These are phyloP conservation scores for Danaus chrysippus DNA, from an alignment of 2,888 invertebrate species.

Conservation along the genomic window DNA sequence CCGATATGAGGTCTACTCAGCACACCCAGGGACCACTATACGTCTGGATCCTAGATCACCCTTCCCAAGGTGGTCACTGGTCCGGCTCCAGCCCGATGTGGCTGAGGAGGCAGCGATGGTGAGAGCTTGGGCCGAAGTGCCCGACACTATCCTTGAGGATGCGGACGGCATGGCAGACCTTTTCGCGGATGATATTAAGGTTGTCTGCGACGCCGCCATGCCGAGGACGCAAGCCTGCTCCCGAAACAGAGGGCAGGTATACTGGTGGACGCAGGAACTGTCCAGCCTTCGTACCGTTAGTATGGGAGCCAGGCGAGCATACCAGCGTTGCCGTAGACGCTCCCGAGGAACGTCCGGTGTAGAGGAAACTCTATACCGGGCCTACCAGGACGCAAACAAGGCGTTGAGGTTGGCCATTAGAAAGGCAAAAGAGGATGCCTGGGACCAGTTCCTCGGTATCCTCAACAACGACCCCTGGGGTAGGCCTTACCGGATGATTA, in stretches of 20 bases:
- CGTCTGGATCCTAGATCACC: background rate
- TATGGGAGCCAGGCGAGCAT: constrained; percentile 16
- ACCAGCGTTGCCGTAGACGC: constrained; percentile 17
- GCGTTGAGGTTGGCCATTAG: constrained; percentile 6
- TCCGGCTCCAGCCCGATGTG: constrained; percentile 13
- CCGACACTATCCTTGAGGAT: background rate
- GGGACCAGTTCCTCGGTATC: constrained; percentile 8
- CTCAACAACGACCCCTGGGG: constrained; percentile 25
- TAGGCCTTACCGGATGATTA: constrained; percentile 21
- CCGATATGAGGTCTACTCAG: constrained; percentile 8
- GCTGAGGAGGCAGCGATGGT: constrained; percentile 26
- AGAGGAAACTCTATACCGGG: constrained; percentile 10
- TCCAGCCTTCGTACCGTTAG: constrained; percentile 16
- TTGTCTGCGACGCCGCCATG: constrained; percentile 30
- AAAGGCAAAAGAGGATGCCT: constrained; percentile 8
- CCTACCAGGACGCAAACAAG: constrained; percentile 2
- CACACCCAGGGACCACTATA: background rate
- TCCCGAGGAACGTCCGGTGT: background rate
- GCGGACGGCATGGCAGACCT: constrained; percentile 6
- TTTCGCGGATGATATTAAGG: constrained; percentile 15
- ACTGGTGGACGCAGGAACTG: constrained; percentile 29
- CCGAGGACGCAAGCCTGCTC: constrained; percentile 10
- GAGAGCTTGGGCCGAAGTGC: constrained; percentile 14
- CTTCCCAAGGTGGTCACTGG: constrained; percentile 24
- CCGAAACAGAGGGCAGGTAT: constrained; percentile 8